These are phyloP conservation scores for Lasioglossum albipes DNA, from an alignment of 1,140 invertebrate species.

Conservation along the genomic window DNA sequence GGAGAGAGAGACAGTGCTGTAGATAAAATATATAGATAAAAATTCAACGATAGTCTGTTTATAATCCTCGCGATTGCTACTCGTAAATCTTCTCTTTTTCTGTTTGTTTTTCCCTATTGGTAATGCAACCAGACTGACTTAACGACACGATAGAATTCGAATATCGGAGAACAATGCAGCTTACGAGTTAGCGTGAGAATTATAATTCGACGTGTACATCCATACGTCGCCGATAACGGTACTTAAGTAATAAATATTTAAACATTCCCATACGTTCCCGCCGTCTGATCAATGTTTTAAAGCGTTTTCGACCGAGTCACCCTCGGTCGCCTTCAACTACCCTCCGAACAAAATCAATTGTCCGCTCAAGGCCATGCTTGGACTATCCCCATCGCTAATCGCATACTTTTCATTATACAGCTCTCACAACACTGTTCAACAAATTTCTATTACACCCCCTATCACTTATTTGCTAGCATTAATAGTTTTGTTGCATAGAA, in stretches of 20 bases:
- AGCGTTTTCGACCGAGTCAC: constrained; percentile 12
- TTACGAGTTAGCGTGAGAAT: constrained; percentile 10
- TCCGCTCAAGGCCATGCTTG: not conserved
- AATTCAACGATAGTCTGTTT: constrained; percentile 67
- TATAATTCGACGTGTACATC: constrained; percentile 1
- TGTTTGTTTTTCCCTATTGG: constrained; percentile 6
- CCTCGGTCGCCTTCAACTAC: not conserved
- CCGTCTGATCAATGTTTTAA: not conserved
- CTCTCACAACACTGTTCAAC: no score
- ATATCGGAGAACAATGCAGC: constrained; percentile 21
- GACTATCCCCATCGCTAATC: not conserved
- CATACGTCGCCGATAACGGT: not conserved
- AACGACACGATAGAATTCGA: constrained; percentile 36
- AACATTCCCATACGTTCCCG: constrained; percentile 2
- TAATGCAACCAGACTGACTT: constrained; percentile 15
- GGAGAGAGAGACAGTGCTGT: constrained; percentile 73
- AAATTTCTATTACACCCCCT: no score
- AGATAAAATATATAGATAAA: constrained; percentile 74
- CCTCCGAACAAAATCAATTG: not conserved
- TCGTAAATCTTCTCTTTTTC: not conserved
- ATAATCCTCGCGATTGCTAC: constrained; percentile 65
- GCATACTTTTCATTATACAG: no score
- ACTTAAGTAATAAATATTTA: constrained; percentile 4
- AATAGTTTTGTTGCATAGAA: no score
- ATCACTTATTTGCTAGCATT: no score